These are phyloP conservation scores for Drosophila infuscata DNA, from an alignment of 2,888 invertebrate genomes.

Conservation along the genomic window DNA sequence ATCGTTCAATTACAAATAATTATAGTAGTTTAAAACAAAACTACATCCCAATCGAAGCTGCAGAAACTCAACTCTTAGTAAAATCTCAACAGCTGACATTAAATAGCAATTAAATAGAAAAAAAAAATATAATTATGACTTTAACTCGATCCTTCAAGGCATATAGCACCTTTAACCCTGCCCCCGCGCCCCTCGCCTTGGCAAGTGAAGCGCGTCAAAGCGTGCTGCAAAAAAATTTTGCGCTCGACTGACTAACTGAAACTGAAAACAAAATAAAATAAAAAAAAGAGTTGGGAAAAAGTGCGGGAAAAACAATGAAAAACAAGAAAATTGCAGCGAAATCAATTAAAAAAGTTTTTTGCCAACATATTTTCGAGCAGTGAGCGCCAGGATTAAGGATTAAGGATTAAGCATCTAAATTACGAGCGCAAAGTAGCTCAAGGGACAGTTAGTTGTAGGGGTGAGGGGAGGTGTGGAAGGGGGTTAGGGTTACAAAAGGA, in stretches of 20 bases:
- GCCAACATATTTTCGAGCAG: slow-evolving; percentile 27
- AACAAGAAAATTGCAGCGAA: slow-evolving; percentile 44
- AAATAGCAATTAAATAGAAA: not conserved
- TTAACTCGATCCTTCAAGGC: slow-evolving; percentile 17
- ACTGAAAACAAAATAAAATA: slow-evolving; percentile 11
- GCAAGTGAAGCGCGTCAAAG: slow-evolving; percentile 43
- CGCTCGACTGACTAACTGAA: slow-evolving; percentile 25
- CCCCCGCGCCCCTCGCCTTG: not conserved
- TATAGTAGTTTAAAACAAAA: not conserved
- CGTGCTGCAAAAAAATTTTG: slow-evolving; percentile 51
- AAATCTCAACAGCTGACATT: not conserved
- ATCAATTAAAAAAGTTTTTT: slow-evolving; percentile 75
- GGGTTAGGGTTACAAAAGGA: not conserved
- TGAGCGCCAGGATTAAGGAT: slow-evolving; percentile 58
- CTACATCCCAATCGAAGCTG: not conserved
- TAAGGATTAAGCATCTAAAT: slow-evolving; percentile 71
- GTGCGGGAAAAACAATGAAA: slow-evolving; percentile 11
- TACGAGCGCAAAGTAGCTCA: slow-evolving; percentile 44
- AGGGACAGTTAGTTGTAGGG: not conserved
- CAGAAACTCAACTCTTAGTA: not conserved
- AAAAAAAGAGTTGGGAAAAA: slow-evolving; percentile 9
- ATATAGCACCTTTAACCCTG: not conserved
- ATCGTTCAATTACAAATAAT: not conserved
- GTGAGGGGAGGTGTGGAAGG: not conserved
- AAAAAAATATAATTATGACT: not conserved